Base-by-base conservation (phyloP, 2,113 vertebrate species). In the Myotis yumanensis region DNA sequence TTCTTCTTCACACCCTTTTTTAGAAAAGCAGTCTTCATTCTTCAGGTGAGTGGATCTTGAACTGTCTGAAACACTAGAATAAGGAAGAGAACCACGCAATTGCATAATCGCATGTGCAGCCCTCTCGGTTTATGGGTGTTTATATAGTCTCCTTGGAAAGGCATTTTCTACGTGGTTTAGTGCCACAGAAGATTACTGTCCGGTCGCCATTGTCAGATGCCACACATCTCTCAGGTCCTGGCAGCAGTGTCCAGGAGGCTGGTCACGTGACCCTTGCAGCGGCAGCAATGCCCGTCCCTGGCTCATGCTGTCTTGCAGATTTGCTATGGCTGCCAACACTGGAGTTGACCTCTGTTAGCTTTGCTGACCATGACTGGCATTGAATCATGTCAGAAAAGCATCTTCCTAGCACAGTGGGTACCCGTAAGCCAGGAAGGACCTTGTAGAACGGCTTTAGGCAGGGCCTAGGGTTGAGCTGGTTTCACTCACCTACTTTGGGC, bases 21-120 rank as follows among this genome's bases (percentile, higher is more conserved):
- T 94, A 99, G 99, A 99, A 99, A 98, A 99, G 98, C 97, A 98
- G 37, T 52, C 97, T 99, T 88, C 99, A 99, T 90, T 99, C 99
- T 92, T 99, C 99, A 98, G 99, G 99, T 99, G 97, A 97, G 98
- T 88, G 16, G 7, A 86, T 82, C 81, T 32, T 72, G 18, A 87
- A 66, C 46, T 52, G 11, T 69, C 64, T 82, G 62, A 66, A 87
- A 30, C 62, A 57, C 62, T 85, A 73, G 72, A 68, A 17, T 83
- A 81, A 85, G n/a, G 51, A 59, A 71, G 81, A 80, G 25, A 92
- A 28, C 57, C 22, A 43, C 83, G 23, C 32, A 54, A 1, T 30
- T 11, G 1, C 30, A 7, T n/a, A 5, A 16, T 40, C 35, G 16
- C 23, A 7, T 5, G 0, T 15, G 20, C 11, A 20, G 16, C 54